Evolutionary conservation across 23 tunicate species (phyloP), one percentile per base, ranked within the genome.

Genomic region (Halocynthia roretzi): DNA sequence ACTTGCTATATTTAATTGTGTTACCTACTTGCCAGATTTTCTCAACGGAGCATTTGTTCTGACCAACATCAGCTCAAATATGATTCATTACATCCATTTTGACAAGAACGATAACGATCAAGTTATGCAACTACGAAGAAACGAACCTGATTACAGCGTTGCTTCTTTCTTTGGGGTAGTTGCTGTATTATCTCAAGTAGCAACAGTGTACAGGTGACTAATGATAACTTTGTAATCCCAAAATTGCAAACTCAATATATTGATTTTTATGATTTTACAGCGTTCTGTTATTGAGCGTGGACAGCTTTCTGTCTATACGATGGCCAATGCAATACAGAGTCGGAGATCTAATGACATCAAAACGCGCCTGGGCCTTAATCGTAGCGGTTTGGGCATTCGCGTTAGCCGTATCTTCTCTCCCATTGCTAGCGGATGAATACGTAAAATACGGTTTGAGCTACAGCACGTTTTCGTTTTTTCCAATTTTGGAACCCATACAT

Each of bases 261-360:
- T 2, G 56, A 62, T 8, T 62, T 76, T 57, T 71, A 71, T 56
- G 58, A 58, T 58, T 14, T 14, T 52, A 50, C 83, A 91, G 98
- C 72, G 76, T 92, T 61, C 77, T 92, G 19, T 78, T 86, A 31
- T 76, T 92, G 68, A 57, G 93, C 8, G 58, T 92, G 52, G 98
- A 92, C 68, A 82, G 92, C 61, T 92, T 77, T 63, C 72, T 92
- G 53, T 86, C 98, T 18, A 80, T 92, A 2, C 65, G 80, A 44
- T 92, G 92, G 92, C 98, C 98, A 12, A 67, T 92, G 82, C 74
- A 81, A 57, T 92, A 92, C 66, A 82, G 98, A 12, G 70, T 92
- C 48, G 98, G 98, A 5, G 98, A 92, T 56, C 54, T 92, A n/a
- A 82, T 92, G 83, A 82, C 87, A 6, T 61, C 75, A 62, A 82